A percentile compares a stretch with the other conserved stretches of the same genome.
phyloP scores from a whole-genome alignment of 2,113 vertebrate genomes.

The Spheniscus mendiculus region DNA sequence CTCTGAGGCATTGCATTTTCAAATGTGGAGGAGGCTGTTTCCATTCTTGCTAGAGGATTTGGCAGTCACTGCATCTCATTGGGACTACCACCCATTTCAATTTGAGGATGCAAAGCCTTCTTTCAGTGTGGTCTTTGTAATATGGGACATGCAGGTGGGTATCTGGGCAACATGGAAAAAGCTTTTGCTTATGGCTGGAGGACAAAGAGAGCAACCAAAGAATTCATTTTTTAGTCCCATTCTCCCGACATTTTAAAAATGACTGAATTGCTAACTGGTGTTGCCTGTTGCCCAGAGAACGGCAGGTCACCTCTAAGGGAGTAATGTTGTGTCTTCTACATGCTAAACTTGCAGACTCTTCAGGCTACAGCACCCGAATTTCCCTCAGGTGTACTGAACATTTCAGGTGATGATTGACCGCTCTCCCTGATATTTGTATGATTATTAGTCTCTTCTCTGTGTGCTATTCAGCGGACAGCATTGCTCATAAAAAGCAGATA shows the following conservation, averaged over 20 bases:
- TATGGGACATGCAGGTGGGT: not conserved
- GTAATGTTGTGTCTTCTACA: not conserved
- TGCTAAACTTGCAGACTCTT: conserved; percentile 5
- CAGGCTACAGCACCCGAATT: not conserved
- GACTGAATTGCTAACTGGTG: not conserved
- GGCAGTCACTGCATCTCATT: not conserved
- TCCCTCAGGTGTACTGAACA: conserved; percentile 13
- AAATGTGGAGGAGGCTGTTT: not conserved
- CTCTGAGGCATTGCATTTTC: not conserved
- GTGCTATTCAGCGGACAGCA: conserved; percentile 22
- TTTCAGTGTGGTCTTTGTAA: not conserved
- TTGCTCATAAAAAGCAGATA: conserved; percentile 55
- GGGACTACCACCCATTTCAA: not conserved
- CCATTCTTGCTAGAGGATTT: not conserved
- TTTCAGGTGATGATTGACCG: conserved; percentile 32
- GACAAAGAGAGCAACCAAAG: not conserved
- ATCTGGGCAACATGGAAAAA: not conserved
- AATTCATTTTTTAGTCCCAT: not conserved
- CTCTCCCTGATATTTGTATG: conserved; percentile 42
- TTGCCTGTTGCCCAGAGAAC: not conserved
- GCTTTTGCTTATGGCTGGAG: not conserved
- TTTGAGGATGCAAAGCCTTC: not conserved
- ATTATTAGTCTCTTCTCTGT: conserved; percentile 54
- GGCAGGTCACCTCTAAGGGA: not conserved
- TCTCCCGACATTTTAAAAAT: not conserved